phyloP scores from a whole-genome alignment of 2,113 vertebrate genomes.

The Eidolon helvum region DNA sequence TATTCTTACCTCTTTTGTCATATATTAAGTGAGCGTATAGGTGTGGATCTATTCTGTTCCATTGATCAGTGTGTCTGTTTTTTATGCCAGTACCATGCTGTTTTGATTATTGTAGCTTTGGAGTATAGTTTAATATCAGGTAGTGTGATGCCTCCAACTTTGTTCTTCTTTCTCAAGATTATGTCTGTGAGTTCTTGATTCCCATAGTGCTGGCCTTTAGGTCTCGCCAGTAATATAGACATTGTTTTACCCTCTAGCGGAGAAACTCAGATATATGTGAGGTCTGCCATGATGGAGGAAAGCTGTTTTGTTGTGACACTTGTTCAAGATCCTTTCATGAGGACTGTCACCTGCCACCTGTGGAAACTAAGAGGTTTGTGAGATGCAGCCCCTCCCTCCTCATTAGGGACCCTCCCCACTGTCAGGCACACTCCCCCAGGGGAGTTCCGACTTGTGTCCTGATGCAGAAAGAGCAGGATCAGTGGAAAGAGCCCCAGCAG shows the following conservation, averaged over 20 bases:
- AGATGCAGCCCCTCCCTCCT: not conserved
- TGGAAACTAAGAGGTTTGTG: conserved; percentile 74
- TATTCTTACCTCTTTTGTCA: no score
- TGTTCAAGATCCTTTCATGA: conserved; percentile 92
- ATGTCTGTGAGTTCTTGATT: not conserved
- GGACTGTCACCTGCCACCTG: conserved; percentile 87
- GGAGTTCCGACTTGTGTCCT: not conserved
- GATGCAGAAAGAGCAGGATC: not conserved
- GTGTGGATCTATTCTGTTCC: no score
- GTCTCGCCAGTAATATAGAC: not conserved
- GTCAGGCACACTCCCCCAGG: fast-evolving
- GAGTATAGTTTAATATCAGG: no score
- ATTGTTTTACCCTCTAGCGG: not conserved
- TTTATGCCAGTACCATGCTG: no score
- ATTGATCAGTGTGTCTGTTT: no score
- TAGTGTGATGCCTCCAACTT: no score
- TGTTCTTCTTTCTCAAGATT: no score
- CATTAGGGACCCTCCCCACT: not conserved
- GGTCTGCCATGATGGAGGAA: conserved; percentile 86
- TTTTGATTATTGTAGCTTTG: no score
- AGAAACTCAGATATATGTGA: conserved; percentile 90
- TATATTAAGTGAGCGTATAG: no score
- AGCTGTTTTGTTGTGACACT: conserved; percentile 92
- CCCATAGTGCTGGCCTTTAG: not conserved
- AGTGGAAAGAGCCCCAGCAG: no score